These are phyloP conservation scores for Mercenaria mercenaria DNA, from an alignment of 1,140 invertebrate species.

Conservation along the genomic window DNA sequence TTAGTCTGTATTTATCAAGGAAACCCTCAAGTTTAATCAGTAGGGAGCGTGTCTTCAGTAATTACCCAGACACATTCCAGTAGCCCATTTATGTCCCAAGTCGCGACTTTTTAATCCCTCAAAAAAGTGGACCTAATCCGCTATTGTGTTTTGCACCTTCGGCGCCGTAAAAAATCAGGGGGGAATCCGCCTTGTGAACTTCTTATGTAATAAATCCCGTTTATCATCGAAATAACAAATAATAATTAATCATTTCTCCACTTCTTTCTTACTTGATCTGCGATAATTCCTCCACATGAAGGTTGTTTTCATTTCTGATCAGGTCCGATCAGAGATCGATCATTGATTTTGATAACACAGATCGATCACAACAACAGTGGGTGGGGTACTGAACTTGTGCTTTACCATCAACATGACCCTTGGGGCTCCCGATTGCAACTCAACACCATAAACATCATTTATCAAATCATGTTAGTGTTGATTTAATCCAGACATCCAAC, in stretches of 20 bases:
- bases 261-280: constrained; percentile 26
- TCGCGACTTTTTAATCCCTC: constrained; percentile 42
- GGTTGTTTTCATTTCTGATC: constrained; percentile 18
- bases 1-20: too few relatives aligned
- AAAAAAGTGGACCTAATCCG: background rate
- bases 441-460: constrained; percentile 48
- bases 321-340: constrained; percentile 24
- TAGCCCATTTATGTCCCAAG: background rate
- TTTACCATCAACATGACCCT: background rate
- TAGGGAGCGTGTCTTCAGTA: background rate
- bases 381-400: constrained; percentile 8
- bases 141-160: constrained; percentile 30
- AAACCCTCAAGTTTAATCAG: background rate
- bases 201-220: constrained; percentile 6
- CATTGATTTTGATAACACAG: background rate
- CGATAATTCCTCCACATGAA: background rate
- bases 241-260: constrained; percentile 30
- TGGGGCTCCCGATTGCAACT: background rate
- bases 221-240: constrained; percentile 2
- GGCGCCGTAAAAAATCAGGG: constrained; percentile 40
- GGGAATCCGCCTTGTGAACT: background rate
- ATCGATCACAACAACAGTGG: constrained; percentile 5
- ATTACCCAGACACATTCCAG: background rate
- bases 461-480: constrained; percentile 22
- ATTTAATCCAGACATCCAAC: background rate